These are phyloP conservation scores for Epizoanthus rinbou DNA, from an alignment of 92 coral and sea anemone species.

Conservation along the genomic window DNA sequence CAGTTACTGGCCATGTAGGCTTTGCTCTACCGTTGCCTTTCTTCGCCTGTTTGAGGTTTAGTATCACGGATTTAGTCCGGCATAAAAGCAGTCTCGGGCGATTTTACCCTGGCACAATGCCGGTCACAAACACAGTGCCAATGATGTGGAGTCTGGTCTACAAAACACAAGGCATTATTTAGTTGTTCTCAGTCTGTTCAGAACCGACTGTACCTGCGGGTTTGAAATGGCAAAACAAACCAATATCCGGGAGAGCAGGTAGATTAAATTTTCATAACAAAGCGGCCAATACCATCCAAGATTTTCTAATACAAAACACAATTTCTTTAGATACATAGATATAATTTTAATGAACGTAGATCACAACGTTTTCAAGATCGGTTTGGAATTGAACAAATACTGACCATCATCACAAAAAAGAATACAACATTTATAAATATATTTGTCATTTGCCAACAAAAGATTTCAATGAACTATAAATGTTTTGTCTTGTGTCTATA, in stretches of 20 bases:
- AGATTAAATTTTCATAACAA: conserved; percentile 27
- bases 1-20: background rate
- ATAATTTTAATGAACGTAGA: background rate
- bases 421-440: background rate
- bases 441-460: background rate
- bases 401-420: background rate
- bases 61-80: background rate
- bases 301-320: background rate
- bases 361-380: background rate
- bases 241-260: conserved; percentile 9
- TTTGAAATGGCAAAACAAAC: background rate
- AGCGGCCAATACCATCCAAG: background rate
- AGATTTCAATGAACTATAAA: too few relatives aligned
- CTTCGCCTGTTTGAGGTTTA: background rate
- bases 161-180: background rate
- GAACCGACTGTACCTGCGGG: conserved; percentile 2
- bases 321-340: background rate
- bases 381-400: background rate
- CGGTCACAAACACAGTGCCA: background rate
- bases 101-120: background rate
- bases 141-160: background rate
- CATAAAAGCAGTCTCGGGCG: background rate
- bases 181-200: background rate
- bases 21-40: background rate
- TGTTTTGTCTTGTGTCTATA: too few relatives aligned